Evolutionary conservation across 2,888 invertebrate genomes (phyloP).

Genomic region (Andrena bucephala): DNA sequence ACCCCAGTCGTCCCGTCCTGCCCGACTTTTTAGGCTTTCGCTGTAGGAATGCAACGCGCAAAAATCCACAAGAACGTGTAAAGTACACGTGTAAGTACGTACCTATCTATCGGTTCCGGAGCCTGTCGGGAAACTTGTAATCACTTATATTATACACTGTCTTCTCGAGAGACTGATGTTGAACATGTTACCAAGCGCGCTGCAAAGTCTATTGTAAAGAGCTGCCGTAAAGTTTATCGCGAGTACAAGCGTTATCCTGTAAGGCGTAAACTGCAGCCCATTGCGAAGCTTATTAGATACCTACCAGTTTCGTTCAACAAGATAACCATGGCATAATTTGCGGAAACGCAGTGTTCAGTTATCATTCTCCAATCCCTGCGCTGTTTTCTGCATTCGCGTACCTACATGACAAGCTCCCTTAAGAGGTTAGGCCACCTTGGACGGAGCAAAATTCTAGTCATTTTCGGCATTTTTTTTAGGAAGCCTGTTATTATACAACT

Average conservation of each 20-base stretch:
- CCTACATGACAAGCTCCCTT: too few relatives aligned
- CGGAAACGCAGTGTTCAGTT: too few relatives aligned
- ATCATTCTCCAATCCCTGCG: too few relatives aligned
- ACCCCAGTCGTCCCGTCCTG: not conserved
- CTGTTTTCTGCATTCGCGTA: too few relatives aligned
- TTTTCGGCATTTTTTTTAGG: too few relatives aligned
- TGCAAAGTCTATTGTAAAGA: constrained; percentile 6
- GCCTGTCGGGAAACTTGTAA: constrained; percentile 25
- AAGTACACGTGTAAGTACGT: not conserved
- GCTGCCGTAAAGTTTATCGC: constrained; percentile 23
- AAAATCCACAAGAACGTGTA: not conserved
- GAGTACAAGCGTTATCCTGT: not conserved
- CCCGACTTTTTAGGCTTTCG: not conserved
- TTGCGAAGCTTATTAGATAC: too few relatives aligned
- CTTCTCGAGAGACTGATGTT: constrained; percentile 1
- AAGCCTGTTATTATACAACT: too few relatives aligned
- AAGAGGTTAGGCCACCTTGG: too few relatives aligned
- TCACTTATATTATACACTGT: constrained; percentile 8
- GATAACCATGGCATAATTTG: too few relatives aligned
- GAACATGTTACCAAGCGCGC: constrained; percentile 18
- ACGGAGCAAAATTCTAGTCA: too few relatives aligned
- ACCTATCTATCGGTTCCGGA: not conserved
- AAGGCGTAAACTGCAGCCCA: too few relatives aligned
- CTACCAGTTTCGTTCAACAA: too few relatives aligned
- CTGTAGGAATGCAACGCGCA: not conserved